Evolutionary conservation across 92 coral and sea anemone genomes (phyloP).

Genomic region (Micromussa lordhowensis): DNA sequence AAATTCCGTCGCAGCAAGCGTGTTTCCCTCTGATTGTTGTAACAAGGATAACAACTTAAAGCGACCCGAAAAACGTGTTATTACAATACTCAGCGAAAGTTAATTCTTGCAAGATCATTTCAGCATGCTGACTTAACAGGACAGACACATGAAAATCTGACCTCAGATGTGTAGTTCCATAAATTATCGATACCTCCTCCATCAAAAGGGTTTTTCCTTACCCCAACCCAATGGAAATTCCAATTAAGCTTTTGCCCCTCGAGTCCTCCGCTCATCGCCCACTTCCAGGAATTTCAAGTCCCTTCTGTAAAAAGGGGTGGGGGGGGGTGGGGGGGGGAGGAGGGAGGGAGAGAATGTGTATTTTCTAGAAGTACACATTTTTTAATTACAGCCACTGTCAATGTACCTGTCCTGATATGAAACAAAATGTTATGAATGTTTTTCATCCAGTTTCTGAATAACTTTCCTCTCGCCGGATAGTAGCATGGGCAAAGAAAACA

Average conservation of each 20-base stretch:
- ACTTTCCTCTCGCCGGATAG: neutral
- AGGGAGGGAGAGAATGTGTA: neutral
- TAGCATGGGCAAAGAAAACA: neutral
- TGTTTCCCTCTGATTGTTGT: no score
- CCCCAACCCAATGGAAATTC: conserved; percentile 6
- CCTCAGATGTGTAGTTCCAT: no score
- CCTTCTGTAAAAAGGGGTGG: neutral
- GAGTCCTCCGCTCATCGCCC: neutral
- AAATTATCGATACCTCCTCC: no score
- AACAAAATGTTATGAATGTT: neutral
- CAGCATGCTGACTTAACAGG: no score
- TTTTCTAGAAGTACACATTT: conserved; percentile 10
- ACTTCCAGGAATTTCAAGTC: neutral
- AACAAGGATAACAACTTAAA: no score
- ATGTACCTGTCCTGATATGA: conserved; percentile 7
- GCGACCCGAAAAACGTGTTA: no score
- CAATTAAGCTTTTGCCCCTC: conserved; percentile 6
- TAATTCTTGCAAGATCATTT: no score
- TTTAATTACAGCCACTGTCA: conserved; percentile 6
- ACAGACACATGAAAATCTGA: no score
- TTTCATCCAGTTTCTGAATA: conserved; percentile 9
- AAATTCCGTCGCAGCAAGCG: no score
- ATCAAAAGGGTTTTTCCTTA: neutral
- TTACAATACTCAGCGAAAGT: no score
- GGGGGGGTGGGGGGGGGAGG: no score